A percentile compares a stretch with the other conserved stretches of the same genome.
Evolutionary conservation across 2,888 invertebrate genomes (phyloP).

Genomic region (Lasioglossum marginatum): DNA sequence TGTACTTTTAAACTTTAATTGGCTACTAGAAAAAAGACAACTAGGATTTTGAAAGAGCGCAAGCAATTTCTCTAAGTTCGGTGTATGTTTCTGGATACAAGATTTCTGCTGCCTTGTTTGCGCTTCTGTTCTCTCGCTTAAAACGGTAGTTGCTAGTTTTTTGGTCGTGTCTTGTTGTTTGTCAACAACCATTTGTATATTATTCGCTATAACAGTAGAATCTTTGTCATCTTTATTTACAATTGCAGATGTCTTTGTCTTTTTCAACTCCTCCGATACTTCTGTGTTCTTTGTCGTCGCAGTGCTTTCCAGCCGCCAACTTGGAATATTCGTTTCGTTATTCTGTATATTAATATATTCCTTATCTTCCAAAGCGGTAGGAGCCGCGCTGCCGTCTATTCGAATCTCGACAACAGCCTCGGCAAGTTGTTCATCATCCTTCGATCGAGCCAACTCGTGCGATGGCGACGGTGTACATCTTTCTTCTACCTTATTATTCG

Average conservation of each 20-base stretch:
- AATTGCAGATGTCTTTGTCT: constrained; percentile 36
- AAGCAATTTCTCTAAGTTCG: constrained; percentile 88
- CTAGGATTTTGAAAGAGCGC: constrained; percentile 89
- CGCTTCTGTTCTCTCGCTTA: constrained; percentile 32
- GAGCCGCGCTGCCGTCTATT: constrained; percentile 11
- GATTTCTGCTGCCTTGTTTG: constrained; percentile 52
- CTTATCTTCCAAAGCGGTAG: constrained; percentile 3
- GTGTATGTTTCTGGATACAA: constrained; percentile 81
- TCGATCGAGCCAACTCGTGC: constrained; percentile 13
- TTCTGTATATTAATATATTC: constrained; percentile 21
- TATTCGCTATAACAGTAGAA: constrained; percentile 19
- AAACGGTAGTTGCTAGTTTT: constrained; percentile 18
- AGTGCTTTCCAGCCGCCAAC: constrained; percentile 16
- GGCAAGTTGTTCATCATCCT: constrained; percentile 30
- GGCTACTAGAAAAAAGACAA: constrained; percentile 86
- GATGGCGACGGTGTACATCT: constrained; percentile 1
- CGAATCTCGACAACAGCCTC: constrained; percentile 23
- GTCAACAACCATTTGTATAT: constrained; percentile 13
- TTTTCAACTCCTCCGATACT: constrained; percentile 30
- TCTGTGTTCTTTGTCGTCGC: constrained; percentile 10
- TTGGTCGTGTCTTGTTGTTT: constrained; percentile 19
- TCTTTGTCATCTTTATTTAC: constrained; percentile 31
- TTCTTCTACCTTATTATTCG: constrained; percentile 34
- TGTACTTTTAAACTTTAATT: constrained; percentile 68
- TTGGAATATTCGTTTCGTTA: constrained; percentile 35